Evolutionary conservation across 1,140 invertebrate species (phyloP).

Genomic region (Drosophila rufa): DNA sequence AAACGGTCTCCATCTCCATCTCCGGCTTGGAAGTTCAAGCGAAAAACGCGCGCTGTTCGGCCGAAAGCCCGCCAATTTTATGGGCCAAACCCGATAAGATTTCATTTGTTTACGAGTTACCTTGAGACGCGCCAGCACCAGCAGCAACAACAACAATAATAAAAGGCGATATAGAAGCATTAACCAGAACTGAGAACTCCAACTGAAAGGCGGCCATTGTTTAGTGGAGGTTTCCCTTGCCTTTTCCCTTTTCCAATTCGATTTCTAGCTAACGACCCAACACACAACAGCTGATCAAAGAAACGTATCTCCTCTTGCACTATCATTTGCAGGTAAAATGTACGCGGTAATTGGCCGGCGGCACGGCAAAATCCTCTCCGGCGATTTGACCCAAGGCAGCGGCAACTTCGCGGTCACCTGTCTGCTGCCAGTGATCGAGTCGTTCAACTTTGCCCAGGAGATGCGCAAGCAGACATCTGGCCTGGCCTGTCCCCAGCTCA

Average conservation of each 20-base stretch:
- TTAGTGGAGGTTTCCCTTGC: constrained; percentile 31
- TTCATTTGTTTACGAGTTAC: constrained; percentile 69
- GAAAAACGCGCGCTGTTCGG: constrained; percentile 71
- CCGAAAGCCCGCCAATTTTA: constrained; percentile 81
- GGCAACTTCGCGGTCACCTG: constrained; percentile 95
- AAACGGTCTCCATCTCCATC: constrained; percentile 35
- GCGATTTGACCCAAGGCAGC: constrained; percentile 95
- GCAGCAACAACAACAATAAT: constrained; percentile 11
- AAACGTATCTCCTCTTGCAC: constrained; percentile 40
- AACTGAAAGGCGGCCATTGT: constrained; percentile 53
- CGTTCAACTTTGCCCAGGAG: constrained; percentile 97
- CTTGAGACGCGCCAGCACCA: constrained; percentile 42
- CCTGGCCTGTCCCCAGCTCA: constrained; percentile 96
- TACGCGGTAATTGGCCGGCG: constrained; percentile 96
- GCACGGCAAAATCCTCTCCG: constrained; percentile 94
- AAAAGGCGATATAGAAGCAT: constrained; percentile 30
- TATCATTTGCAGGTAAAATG: constrained; percentile 90
- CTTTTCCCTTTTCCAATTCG: constrained; percentile 35
- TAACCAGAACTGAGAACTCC: constrained; percentile 45
- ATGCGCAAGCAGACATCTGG: constrained; percentile 98
- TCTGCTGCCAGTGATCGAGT: constrained; percentile 97
- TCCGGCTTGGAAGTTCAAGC: constrained; percentile 66
- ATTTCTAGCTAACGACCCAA: constrained; percentile 46
- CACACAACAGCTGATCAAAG: constrained; percentile 52
- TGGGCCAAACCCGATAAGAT: constrained; percentile 71